phyloP scores from a whole-genome alignment of 2,113 vertebrate species.

The Cathartes aura region DNA sequence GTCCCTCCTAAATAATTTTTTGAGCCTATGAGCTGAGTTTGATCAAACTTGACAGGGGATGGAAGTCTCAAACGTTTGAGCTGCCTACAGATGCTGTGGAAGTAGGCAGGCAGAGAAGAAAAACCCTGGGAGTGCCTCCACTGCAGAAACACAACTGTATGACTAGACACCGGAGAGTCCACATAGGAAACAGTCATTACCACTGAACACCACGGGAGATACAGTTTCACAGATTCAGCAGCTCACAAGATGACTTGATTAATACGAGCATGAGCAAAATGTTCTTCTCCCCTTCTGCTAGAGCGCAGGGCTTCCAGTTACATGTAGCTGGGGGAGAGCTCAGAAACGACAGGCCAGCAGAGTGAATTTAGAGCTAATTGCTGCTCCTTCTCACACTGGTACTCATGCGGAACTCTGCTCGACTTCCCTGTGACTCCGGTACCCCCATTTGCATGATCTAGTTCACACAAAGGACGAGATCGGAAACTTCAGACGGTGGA shows the following conservation, averaged over 20 bases:
- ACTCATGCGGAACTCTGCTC: background rate
- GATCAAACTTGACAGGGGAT: background rate
- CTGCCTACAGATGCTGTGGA: background rate
- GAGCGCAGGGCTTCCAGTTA: background rate
- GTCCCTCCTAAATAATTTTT: conserved; percentile 32
- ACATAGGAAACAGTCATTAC: background rate
- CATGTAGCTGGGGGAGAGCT: background rate
- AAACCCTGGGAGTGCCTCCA: background rate
- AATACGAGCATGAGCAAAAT: background rate
- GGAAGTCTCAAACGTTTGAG: background rate
- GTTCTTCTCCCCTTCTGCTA: conserved; percentile 4
- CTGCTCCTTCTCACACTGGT: background rate
- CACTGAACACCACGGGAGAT: background rate
- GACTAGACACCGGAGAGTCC: conserved; percentile 9
- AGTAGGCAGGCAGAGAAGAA: background rate
- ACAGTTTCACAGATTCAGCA: conserved; percentile 2
- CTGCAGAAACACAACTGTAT: background rate
- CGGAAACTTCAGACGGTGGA: background rate
- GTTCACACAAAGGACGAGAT: background rate
- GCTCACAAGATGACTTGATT: background rate
- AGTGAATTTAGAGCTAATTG: conserved; percentile 3
- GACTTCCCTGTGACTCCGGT: background rate
- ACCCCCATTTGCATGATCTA: background rate
- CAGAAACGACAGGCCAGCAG: background rate
- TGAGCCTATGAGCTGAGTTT: conserved; percentile 10